phyloP scores from a whole-genome alignment of 2,113 vertebrate genomes.

The Brevimyrus niger region DNA sequence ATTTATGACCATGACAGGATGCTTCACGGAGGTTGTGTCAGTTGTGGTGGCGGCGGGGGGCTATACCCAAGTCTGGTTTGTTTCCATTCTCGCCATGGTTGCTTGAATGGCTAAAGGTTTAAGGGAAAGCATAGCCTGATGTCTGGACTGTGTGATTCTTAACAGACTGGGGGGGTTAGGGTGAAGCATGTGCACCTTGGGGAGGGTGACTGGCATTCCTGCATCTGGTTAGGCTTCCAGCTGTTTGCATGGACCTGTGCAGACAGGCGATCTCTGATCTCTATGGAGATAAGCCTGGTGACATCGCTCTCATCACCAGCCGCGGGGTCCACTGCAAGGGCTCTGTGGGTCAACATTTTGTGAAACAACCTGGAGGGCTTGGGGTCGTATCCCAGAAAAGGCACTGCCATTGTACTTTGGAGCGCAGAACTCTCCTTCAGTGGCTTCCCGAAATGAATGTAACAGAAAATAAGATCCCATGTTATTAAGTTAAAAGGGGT shows the following conservation, averaged over 20 bases:
- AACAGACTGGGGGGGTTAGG: background rate
- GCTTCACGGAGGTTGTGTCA: background rate
- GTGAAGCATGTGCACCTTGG: background rate
- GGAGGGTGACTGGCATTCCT: background rate
- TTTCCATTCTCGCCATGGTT: background rate
- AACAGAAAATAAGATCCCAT: background rate
- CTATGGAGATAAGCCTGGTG: background rate
- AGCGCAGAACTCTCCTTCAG: background rate
- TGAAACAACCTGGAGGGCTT: background rate
- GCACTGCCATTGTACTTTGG: background rate
- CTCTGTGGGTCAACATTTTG: background rate
- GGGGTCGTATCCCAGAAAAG: background rate
- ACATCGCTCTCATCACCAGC: background rate
- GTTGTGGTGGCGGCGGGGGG: background rate
- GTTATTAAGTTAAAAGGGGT: background rate
- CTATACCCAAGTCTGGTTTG: background rate
- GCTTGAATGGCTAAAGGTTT: background rate
- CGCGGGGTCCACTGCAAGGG: background rate
- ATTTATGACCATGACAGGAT: background rate
- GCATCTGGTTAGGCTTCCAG: background rate
- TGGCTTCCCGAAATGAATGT: background rate
- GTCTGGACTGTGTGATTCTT: background rate
- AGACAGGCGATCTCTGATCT: background rate
- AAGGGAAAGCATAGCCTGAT: background rate
- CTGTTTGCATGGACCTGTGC: background rate